Conservation (phyloP, 1,140 invertebrate species). For the Pissodes strobi region DNA sequence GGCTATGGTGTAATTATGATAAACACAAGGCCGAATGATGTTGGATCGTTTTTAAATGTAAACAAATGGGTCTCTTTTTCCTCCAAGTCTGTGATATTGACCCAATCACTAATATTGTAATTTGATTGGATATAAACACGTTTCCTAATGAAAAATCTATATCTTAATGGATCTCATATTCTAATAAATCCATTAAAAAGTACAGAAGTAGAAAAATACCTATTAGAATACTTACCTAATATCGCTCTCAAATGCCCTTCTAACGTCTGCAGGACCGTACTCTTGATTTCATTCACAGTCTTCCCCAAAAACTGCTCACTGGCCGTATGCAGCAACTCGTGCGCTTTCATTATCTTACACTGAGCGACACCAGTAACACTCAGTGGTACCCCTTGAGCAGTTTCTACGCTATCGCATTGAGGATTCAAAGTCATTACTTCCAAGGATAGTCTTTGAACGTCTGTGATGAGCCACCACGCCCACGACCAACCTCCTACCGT, state of each 20-base stretch:
- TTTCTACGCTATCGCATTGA: conserved; percentile 95
- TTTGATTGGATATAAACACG: too few relatives aligned
- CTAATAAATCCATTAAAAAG: too few relatives aligned
- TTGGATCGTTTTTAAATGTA: too few relatives aligned
- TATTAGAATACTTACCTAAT: conserved; percentile 74
- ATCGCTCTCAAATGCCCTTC: conserved; percentile 96
- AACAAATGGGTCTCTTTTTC: too few relatives aligned
- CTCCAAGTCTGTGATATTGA: too few relatives aligned
- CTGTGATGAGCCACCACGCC: conserved; percentile 97
- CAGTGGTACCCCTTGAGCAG: conserved; percentile 90
- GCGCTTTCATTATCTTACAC: conserved; percentile 97
- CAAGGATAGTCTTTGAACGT: conserved; percentile 87
- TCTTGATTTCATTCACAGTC: conserved; percentile 86
- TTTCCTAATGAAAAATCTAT: too few relatives aligned
- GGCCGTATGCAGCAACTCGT: conserved; percentile 91
- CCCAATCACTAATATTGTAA: too few relatives aligned
- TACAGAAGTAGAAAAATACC: too few relatives aligned
- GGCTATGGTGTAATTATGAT: too few relatives aligned
- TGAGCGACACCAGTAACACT: conserved; percentile 97
- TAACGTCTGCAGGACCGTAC: conserved; percentile 93
- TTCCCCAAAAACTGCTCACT: conserved; percentile 98
- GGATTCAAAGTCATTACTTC: conserved; percentile 97
- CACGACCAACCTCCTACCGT: conserved; percentile 98
- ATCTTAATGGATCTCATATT: too few relatives aligned
- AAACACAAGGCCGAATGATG: too few relatives aligned